Evolutionary conservation across 2,888 invertebrate species (phyloP), one percentile per base, ranked within the genome.

Genomic region (Nemoura dubitans): DNA sequence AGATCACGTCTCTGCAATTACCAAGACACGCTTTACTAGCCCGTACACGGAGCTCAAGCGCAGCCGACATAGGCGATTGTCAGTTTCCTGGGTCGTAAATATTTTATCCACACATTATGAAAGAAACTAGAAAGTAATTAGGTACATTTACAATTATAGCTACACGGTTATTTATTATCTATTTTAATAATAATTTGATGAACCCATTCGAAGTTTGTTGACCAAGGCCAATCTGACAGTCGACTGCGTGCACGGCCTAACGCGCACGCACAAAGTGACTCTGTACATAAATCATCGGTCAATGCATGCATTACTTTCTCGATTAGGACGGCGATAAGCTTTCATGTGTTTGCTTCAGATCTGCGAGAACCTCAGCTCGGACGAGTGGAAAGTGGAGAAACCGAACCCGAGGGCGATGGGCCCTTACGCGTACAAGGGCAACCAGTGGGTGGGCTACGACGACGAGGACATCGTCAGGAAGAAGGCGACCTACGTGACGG

Each of bases 361-460:
- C 90, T 98, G 98, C 90, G 97, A 97, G 92, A 94, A 95, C 87
- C 92, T 98, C 0, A 94, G 94, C 86, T 94, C 94, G 76, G 93
- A 95, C 85, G 94, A 94, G 0, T 98, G 98, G 98, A 95, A 94
- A 26, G 95, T 98, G 7, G 95, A 96, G 89, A 94, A 97, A 88
- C 96, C 97, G 0, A 96, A 97, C 91, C 93, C 95, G 0, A 94
- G 94, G 36, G 96, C 96, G 0, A 96, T 98, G 95, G 98, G 97
- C 0, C 98, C 98, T 0, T 98, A 97, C 90, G 98, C 98, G 0
- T 96, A 93, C 91, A 95, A 94, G 88, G 96, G 94, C 28, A 96
- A 97, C 91, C 98, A 98, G 91, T 98, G 98, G 98, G 98, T 98
- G 0, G 97, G 98, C 0, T 98, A 97, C 90, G 98, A 98, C 90